Base-by-base conservation (phyloP, 2,113 vertebrate species). In the Apaloderma vittatum region DNA sequence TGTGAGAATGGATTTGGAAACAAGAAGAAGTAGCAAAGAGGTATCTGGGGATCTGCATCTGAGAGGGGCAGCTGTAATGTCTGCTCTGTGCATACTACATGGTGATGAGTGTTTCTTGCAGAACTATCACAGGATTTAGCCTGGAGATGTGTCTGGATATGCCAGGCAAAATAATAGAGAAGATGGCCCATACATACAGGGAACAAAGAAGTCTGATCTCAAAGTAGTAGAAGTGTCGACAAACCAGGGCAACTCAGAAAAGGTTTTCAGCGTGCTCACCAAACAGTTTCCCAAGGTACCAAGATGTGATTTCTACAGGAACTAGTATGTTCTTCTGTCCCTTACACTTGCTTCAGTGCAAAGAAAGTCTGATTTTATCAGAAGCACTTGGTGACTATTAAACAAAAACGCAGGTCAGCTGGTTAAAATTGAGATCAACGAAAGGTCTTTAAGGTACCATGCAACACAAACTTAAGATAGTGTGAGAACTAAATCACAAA, bases 391-490 rank as follows among this genome's bases (percentile, higher is more conserved):
- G 27, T 22, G 76, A 71, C 63, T 55, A 78, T 29, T 74, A 63
- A 87, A 89, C 15, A 92, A 93, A 91, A 94, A 86, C 8, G 29
- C 34, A 93, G 32, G 45, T 49, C 45, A 83, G 32, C 8, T 85
- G 30, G 17, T 70, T 74, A 94, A 93, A 82, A 75, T 5, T 18
- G 48, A 88, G 24, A 94, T 75, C 58, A 92, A 93, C 92, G 43
- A 34, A 65, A 61, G 4, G 27, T 68, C n/a, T 71, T 94, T 45
- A 66, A 63, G 21, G 65, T 54, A 88, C 5, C 66, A 72, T 2
- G 12, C 19, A 66, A 62, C 40, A 76, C 7, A 46, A 20, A 4
- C 61, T 94, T 86, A 93, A 81, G 48, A 37, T 77, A 74, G 34
- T 40, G 24, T 75, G 78, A 79, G 43, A 62, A 72, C 15, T 37